Conservation (phyloP, 1,140 invertebrate species). For the Octopus bimaculoides region DNA sequence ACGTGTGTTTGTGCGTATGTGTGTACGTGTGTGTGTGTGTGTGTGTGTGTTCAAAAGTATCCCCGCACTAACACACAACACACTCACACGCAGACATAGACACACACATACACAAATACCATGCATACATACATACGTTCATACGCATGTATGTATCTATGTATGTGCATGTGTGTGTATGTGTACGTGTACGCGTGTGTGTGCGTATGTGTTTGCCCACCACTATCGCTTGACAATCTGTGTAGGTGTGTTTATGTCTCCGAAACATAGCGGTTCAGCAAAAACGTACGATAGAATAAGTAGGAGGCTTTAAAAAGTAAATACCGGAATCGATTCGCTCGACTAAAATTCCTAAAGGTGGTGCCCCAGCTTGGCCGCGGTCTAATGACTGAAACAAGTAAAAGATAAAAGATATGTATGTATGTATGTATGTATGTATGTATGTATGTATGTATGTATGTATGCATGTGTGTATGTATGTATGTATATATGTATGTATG, state of each 20-base stretch:
- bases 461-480: neutral
- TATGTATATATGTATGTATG: neutral
- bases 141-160: neutral
- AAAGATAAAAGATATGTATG: neutral
- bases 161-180: neutral
- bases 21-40: neutral
- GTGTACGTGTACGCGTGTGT: neutral
- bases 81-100: neutral
- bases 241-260: no score
- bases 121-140: neutral
- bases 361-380: no score
- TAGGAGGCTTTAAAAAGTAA: no score
- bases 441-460: constrained; percentile 4
- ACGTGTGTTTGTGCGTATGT: neutral
- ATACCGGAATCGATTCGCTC: no score
- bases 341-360: no score
- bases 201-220: no score
- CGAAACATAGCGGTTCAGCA: no score
- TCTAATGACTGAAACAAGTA: no score
- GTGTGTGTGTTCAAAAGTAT: neutral
- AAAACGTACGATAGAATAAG: no score
- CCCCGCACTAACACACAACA: neutral
- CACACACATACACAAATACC: neutral
- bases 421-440: constrained; percentile 4
- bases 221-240: no score